Evolutionary conservation across 1,140 invertebrate species (phyloP).

Genomic region (Diorhabda elongata): DNA sequence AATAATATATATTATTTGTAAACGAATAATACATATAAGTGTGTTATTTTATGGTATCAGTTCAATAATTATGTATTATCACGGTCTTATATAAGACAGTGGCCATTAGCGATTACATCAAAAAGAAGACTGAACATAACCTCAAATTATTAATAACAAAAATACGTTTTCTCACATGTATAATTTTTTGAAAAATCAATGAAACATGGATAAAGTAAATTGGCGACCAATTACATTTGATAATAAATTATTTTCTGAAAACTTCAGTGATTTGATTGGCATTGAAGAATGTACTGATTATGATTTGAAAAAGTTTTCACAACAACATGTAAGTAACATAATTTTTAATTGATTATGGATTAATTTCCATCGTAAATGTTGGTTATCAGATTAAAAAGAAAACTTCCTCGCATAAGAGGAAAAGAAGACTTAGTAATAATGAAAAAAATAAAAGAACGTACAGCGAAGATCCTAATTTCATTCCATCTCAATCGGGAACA

Average conservation of each 20-base stretch:
- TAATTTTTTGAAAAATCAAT: background rate
- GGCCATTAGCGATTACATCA: too few species aligned
- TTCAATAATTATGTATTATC: too few species aligned
- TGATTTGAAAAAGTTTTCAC: constrained; percentile 45
- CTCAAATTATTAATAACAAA: too few species aligned
- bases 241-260: constrained; percentile 47
- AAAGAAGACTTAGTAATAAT: constrained; percentile 10
- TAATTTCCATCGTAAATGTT: background rate
- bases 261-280: constrained; percentile 55
- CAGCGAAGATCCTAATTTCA: constrained; percentile 7
- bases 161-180: background rate
- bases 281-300: constrained; percentile 62
- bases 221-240: constrained; percentile 58
- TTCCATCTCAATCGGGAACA: constrained; percentile 27
- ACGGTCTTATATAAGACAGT: too few species aligned
- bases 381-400: background rate
- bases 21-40: too few species aligned
- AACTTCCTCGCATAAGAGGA: constrained; percentile 4
- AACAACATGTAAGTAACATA: constrained; percentile 16
- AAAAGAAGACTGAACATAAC: too few species aligned
- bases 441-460: constrained; percentile 15
- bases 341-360: background rate
- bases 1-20: too few species aligned
- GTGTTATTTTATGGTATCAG: too few species aligned
- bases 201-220: constrained; percentile 14